Conservation (phyloP, 2,113 vertebrate species). For the Papio anubis region DNA sequence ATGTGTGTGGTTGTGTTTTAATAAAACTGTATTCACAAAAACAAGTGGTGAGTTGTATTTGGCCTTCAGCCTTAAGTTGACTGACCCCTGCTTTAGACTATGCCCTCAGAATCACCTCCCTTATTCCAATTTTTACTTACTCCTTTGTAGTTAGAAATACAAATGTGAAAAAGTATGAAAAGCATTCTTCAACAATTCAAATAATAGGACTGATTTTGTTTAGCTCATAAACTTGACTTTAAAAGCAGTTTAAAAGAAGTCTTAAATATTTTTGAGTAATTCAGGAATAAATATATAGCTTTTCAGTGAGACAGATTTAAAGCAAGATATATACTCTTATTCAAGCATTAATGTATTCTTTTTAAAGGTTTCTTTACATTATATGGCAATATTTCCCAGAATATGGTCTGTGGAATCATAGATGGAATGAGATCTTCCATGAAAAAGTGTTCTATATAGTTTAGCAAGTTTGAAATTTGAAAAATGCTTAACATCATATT, state of each 20-base stretch:
- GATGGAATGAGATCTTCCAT: neutral
- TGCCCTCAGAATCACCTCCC: neutral
- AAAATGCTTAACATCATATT: neutral
- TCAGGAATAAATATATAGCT: neutral
- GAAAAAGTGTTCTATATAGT: neutral
- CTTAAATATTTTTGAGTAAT: conserved; percentile 27
- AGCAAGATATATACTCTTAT: neutral
- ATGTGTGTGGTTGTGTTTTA: neutral
- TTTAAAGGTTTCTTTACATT: neutral
- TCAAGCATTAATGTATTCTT: neutral
- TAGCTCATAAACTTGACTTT: neutral
- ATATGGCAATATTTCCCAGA: neutral
- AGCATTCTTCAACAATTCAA: neutral
- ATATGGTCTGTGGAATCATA: neutral
- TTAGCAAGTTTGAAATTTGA: neutral
- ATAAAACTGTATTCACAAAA: neutral
- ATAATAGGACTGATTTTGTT: neutral
- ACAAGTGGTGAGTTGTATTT: neutral
- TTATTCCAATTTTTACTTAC: neutral
- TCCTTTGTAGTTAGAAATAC: neutral
- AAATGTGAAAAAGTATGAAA: neutral
- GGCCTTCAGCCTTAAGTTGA: neutral
- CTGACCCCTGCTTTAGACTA: neutral
- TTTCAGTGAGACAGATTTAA: neutral
- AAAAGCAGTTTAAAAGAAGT: neutral